Evolutionary conservation across 1,140 invertebrate species (phyloP).

Genomic region (Ooceraea biroi): DNA sequence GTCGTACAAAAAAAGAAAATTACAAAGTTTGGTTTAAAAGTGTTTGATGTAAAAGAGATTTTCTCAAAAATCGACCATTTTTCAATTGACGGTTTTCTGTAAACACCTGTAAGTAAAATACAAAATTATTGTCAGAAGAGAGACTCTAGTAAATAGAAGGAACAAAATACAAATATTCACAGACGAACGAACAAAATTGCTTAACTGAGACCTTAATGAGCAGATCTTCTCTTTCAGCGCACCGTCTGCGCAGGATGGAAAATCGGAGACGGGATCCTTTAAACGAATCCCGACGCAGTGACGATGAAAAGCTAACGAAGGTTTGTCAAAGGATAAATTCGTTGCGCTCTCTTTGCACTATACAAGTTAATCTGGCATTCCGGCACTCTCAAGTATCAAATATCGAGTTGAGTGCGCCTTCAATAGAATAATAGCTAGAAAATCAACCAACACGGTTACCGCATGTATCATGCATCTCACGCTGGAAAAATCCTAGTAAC

Average conservation of each 20-base stretch:
- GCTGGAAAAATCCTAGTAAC: constrained; percentile 4
- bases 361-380: constrained; percentile 59
- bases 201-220: constrained; percentile 75
- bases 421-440: constrained; percentile 40
- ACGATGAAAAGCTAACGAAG: constrained; percentile 75
- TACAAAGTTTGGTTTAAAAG: no score
- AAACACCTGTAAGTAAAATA: neutral
- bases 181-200: constrained; percentile 62
- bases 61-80: no score
- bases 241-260: constrained; percentile 29
- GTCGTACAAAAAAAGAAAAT: neutral
- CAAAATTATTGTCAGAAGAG: constrained; percentile 1
- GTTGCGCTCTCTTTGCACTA: constrained; percentile 55
- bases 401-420: constrained; percentile 36
- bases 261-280: constrained; percentile 63
- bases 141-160: neutral
- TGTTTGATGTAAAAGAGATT: no score
- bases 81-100: neutral
- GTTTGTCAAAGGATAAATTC: constrained; percentile 69
- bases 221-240: constrained; percentile 63
- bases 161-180: constrained; percentile 53
- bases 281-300: constrained; percentile 44
- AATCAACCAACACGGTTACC: constrained; percentile 2
- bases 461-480: neutral
- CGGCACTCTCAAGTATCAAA: constrained; percentile 48